Evolutionary conservation across 2,113 vertebrate species (phyloP).

Genomic region (Phrynosoma blainvillii): DNA sequence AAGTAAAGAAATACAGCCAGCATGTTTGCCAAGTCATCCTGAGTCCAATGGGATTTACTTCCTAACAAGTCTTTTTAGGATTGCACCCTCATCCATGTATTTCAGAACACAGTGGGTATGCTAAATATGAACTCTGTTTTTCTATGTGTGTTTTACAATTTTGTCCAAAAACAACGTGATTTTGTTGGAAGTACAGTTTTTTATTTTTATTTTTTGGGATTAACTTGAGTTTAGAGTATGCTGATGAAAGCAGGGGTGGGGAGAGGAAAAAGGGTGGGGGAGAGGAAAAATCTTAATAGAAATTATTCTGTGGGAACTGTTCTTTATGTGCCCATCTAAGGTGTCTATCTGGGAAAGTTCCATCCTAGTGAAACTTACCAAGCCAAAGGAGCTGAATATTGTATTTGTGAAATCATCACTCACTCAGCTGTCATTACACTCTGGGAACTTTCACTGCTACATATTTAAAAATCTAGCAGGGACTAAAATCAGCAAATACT

Average conservation of each 20-base stretch:
- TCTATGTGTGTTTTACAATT: not conserved
- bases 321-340: not conserved
- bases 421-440: too few relatives aligned
- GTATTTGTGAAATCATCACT: not conserved
- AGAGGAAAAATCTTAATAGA: too few relatives aligned
- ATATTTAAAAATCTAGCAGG: not conserved
- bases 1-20: not conserved
- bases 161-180: not conserved
- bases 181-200: not conserved
- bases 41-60: not conserved
- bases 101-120: not conserved
- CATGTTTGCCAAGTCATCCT: not conserved
- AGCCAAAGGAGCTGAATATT: not conserved
- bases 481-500: not conserved
- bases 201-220: not conserved
- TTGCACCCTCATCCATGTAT: not conserved
- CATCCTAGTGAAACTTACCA: not conserved
- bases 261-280: too few relatives aligned
- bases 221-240: not conserved
- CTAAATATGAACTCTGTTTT: not conserved
- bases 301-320: conserved; percentile 11
- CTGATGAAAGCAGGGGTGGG: not conserved
- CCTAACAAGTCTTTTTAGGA: not conserved
- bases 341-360: not conserved
- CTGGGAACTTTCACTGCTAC: not conserved